These are phyloP conservation scores for Calosoma granatense DNA, from an alignment of 1,140 invertebrate genomes.

Conservation along the genomic window DNA sequence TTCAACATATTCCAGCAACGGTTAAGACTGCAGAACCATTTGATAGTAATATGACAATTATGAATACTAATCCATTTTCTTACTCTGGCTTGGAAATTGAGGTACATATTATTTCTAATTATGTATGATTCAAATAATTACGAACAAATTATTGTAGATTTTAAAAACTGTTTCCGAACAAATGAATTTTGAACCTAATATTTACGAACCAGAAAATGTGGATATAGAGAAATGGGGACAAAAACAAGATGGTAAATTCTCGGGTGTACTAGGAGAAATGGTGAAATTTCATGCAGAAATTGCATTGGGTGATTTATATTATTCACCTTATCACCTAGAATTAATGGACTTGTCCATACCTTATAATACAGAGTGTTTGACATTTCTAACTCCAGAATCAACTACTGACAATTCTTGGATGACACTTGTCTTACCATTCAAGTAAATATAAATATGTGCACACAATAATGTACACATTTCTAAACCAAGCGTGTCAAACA, in stretches of 20 bases:
- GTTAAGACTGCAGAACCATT: slow-evolving; percentile 21
- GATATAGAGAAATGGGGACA: slow-evolving; percentile 54
- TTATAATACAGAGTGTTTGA: slow-evolving; percentile 69
- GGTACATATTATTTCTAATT: slow-evolving; percentile 31
- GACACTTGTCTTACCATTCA: slow-evolving; percentile 69
- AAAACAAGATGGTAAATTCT: slow-evolving; percentile 48
- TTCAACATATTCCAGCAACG: slow-evolving; percentile 59
- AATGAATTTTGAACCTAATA: slow-evolving; percentile 55
- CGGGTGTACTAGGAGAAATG: slow-evolving; percentile 62
- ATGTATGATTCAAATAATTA: background rate
- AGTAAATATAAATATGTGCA: slow-evolving; percentile 34
- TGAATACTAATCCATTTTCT: slow-evolving; percentile 9
- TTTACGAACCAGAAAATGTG: slow-evolving; percentile 51
- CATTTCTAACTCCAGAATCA: slow-evolving; percentile 71
- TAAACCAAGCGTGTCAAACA: background rate
- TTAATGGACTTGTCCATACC: slow-evolving; percentile 66
- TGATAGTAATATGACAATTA: slow-evolving; percentile 9
- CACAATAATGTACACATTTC: slow-evolving; percentile 2
- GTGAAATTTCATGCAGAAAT: slow-evolving; percentile 54
- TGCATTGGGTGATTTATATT: slow-evolving; percentile 66
- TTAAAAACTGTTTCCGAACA: slow-evolving; percentile 50
- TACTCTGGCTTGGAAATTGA: slow-evolving; percentile 51
- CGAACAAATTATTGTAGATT: slow-evolving; percentile 41
- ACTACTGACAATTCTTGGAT: slow-evolving; percentile 71
- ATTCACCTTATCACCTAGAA: slow-evolving; percentile 54